A percentile compares a stretch with the other conserved stretches of the same genome.
Evolutionary conservation across 2,113 vertebrate species (phyloP).

Genomic region (Plecotus auritus): DNA sequence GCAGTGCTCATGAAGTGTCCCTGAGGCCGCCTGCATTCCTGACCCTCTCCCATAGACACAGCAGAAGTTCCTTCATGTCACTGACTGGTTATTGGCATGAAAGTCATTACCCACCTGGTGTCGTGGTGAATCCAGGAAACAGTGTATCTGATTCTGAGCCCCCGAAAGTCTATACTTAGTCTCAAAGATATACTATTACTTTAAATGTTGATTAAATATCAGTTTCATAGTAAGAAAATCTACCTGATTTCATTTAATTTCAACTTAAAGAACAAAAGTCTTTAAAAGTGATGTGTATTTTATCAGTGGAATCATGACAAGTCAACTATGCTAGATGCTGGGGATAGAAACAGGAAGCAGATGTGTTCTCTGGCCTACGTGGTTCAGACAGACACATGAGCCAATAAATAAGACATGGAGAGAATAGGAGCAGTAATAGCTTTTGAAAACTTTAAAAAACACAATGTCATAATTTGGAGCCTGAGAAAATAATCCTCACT

Average conservation of each 20-base stretch:
- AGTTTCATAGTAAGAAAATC: not conserved
- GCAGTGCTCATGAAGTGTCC: not conserved
- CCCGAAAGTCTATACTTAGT: not conserved
- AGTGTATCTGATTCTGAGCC: not conserved
- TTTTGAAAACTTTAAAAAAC: not conserved
- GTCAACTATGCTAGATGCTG: not conserved
- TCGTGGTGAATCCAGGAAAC: not conserved
- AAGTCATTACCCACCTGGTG: not conserved
- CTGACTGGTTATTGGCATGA: not conserved
- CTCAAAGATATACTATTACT: not conserved
- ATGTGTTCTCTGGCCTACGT: not conserved
- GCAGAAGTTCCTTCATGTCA: not conserved
- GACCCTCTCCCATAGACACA: not conserved
- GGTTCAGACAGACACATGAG: not conserved
- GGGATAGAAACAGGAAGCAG: not conserved
- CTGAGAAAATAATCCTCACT: constrained; percentile 28
- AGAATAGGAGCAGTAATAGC: not conserved
- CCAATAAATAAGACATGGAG: not conserved
- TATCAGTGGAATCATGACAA: not conserved
- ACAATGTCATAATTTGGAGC: not conserved
- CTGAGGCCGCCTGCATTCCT: not conserved
- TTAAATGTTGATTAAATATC: not conserved
- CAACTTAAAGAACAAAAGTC: not conserved
- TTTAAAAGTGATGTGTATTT: not conserved
- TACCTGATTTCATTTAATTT: not conserved